Conservation (phyloP, 2,113 vertebrate species). For the Pseudopodoces humilis region DNA sequence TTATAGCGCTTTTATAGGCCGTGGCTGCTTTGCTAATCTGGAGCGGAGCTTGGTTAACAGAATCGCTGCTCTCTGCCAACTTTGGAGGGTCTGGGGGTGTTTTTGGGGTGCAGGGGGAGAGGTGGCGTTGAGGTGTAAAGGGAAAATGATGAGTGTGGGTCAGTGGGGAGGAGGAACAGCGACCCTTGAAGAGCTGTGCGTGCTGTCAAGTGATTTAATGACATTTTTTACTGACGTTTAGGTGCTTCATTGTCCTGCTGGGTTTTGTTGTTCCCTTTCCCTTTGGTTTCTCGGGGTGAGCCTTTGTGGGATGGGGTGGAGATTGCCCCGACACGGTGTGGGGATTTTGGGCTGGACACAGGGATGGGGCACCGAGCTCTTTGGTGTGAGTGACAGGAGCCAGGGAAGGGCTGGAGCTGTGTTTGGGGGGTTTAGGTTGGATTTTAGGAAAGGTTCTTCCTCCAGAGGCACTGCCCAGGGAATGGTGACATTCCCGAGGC, state of each 20-base stretch:
- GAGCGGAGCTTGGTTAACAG: neutral
- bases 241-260: neutral
- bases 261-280: neutral
- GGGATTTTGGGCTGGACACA: fast-evolving
- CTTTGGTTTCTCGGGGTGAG: neutral
- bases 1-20: neutral
- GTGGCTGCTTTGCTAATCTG: neutral
- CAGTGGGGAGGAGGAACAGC: neutral
- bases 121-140: neutral
- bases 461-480: neutral
- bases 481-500: neutral
- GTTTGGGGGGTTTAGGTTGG: fast-evolving
- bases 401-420: neutral
- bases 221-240: neutral
- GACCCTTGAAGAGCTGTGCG: neutral
- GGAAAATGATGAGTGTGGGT: neutral
- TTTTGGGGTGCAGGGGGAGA: neutral
- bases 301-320: neutral
- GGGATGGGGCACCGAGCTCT: neutral
- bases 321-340: fast-evolving
- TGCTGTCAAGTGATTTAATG: neutral
- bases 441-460: fast-evolving
- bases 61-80: neutral
- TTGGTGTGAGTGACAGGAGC: neutral
- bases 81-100: neutral